Conservation (phyloP, 37 sponge, comb jelly and placozoan genomes). For the Bolinopsis microptera region DNA sequence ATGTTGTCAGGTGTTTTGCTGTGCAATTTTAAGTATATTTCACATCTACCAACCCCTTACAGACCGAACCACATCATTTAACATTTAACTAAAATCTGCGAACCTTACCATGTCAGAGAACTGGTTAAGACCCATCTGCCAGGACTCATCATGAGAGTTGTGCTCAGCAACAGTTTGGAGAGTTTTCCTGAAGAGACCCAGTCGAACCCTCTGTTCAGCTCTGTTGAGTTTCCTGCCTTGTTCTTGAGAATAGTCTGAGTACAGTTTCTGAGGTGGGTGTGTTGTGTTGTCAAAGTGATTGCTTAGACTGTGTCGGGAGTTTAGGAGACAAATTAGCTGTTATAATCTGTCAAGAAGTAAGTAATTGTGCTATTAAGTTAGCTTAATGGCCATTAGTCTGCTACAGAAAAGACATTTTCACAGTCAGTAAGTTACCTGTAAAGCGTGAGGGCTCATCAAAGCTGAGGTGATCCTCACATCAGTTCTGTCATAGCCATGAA, state of each 20-base stretch:
- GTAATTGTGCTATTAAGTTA: too few species aligned
- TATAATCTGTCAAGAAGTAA: too few species aligned
- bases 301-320: too few species aligned
- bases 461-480: background rate
- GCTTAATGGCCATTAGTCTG: too few species aligned
- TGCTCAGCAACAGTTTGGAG: background rate
- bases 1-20: background rate
- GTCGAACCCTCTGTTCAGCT: background rate
- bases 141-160: background rate
- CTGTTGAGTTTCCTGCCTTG: background rate
- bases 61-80: too few species aligned
- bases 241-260: background rate
- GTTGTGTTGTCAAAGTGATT: background rate
- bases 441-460: conserved; percentile 20
- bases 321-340: too few species aligned
- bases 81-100: too few species aligned
- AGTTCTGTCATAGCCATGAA: background rate
- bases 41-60: too few species aligned
- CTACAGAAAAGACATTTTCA: too few species aligned
- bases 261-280: background rate
- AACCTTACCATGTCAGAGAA: conserved; percentile 31
- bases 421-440: background rate
- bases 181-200: conserved; percentile 9
- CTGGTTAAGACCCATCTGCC: conserved; percentile 32
- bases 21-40: too few species aligned